Percentiles rank a stretch among this genome's conserved stretches.
Conservation (phyloP, 2,113 vertebrate genomes). For the Hiodon tergisus region DNA sequence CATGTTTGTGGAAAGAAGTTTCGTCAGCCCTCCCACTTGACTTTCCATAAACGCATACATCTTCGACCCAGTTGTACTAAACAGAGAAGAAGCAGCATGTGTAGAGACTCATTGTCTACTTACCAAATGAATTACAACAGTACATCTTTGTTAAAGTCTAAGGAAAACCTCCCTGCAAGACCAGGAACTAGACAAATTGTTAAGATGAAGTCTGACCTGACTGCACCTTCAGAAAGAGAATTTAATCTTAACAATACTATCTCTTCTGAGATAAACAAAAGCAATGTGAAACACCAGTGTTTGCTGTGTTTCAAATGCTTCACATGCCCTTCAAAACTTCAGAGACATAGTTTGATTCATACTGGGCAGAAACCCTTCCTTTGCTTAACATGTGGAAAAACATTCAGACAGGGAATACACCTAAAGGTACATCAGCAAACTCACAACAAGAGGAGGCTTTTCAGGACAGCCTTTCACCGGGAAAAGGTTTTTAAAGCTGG, state of each 20-base stretch:
- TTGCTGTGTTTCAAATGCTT: slow-evolving; percentile 67
- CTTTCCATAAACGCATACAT: slow-evolving; percentile 68
- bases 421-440: slow-evolving; percentile 62
- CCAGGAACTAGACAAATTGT: slow-evolving; percentile 28
- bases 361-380: slow-evolving; percentile 68
- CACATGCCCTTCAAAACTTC: slow-evolving; percentile 64
- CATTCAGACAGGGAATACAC: slow-evolving; percentile 66
- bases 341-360: slow-evolving; percentile 67
- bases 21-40: slow-evolving; percentile 68
- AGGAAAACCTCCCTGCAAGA: background rate
- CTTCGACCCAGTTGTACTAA: slow-evolving; percentile 34
- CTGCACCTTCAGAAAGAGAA: slow-evolving; percentile 11
- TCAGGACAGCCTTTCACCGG: background rate
- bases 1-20: slow-evolving; percentile 69
- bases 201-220: slow-evolving; percentile 13
- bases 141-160: background rate
- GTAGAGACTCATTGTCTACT: background rate
- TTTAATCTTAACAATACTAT: background rate
- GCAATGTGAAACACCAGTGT: slow-evolving; percentile 55
- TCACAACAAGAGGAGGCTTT: slow-evolving; percentile 19
- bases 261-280: slow-evolving; percentile 30
- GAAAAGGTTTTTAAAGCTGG: background rate
- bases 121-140: background rate
- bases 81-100: background rate
- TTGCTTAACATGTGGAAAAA: slow-evolving; percentile 66